These are phyloP conservation scores for Anser brachyrhynchus DNA, from an alignment of 2,113 vertebrate species.

Conservation along the genomic window DNA sequence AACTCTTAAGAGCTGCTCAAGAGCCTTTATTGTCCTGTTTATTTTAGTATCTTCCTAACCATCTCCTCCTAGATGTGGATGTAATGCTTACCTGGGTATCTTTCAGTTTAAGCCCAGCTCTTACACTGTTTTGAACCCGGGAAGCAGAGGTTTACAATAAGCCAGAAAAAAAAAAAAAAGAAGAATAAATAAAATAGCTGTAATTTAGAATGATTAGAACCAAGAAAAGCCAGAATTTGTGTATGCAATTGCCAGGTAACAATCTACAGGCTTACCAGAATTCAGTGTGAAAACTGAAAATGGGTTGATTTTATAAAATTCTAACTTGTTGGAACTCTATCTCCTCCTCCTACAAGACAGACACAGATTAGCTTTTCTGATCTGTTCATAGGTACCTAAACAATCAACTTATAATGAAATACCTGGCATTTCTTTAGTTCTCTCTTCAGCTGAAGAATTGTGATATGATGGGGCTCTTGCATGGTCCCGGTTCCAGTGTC, in stretches of 20 bases:
- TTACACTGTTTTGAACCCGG: background rate
- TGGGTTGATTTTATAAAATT: background rate
- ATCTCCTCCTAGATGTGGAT: background rate
- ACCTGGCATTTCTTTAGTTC: slow-evolving; percentile 89
- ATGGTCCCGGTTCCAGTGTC: background rate
- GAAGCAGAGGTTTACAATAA: background rate
- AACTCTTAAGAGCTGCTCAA: background rate
- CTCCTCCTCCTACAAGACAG: background rate
- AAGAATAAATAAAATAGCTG: background rate
- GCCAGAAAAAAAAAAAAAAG: background rate
- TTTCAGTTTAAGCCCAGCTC: background rate
- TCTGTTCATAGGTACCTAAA: background rate
- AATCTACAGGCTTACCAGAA: background rate
- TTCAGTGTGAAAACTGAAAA: background rate
- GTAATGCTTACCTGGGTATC: background rate
- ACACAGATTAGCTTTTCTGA: background rate
- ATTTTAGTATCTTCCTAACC: background rate
- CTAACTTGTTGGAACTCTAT: background rate
- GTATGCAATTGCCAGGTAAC: background rate
- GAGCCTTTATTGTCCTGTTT: background rate
- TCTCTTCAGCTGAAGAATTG: slow-evolving; percentile 79
- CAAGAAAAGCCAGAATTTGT: background rate
- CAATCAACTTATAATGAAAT: slow-evolving; percentile 31
- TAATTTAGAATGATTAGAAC: background rate
- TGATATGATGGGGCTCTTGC: slow-evolving; percentile 68